These are phyloP conservation scores for Vulpes vulpes DNA, from an alignment of 2,113 vertebrate species.

Conservation along the genomic window DNA sequence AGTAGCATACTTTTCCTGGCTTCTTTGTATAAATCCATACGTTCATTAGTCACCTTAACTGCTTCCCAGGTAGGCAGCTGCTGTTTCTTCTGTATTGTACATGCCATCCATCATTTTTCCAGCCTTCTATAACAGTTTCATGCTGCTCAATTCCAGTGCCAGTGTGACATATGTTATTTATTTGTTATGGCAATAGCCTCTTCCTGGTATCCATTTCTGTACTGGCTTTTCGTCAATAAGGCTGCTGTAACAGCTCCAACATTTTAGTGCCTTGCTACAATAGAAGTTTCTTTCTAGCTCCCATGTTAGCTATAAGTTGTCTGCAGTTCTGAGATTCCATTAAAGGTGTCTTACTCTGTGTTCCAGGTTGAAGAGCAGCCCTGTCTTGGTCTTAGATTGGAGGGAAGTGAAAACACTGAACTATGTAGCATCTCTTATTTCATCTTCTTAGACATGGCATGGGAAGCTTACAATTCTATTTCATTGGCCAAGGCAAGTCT, in stretches of 20 bases:
- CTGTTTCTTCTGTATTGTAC: background rate
- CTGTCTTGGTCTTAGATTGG: background rate
- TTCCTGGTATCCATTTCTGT: background rate
- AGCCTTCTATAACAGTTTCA: background rate
- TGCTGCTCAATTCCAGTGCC: background rate
- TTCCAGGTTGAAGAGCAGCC: background rate
- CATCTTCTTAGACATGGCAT: background rate
- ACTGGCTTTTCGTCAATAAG: background rate
- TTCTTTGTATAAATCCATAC: slow-evolving; percentile 7
- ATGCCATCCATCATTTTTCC: background rate
- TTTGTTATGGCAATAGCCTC: background rate
- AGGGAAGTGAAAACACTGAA: slow-evolving; percentile 20
- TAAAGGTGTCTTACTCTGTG: background rate
- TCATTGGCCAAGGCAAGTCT: background rate
- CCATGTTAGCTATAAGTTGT: background rate
- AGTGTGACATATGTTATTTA: background rate
- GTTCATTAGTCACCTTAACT: background rate
- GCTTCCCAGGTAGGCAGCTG: background rate
- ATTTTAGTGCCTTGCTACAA: background rate
- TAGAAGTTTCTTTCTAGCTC: background rate
- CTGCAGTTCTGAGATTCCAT: background rate
- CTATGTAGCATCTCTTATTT: background rate
- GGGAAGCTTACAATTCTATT: background rate
- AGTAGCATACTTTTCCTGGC: background rate
- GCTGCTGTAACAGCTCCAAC: background rate